These are phyloP conservation scores for Gonatopus flavifemur DNA, from an alignment of 1,140 invertebrate species.

Conservation along the genomic window DNA sequence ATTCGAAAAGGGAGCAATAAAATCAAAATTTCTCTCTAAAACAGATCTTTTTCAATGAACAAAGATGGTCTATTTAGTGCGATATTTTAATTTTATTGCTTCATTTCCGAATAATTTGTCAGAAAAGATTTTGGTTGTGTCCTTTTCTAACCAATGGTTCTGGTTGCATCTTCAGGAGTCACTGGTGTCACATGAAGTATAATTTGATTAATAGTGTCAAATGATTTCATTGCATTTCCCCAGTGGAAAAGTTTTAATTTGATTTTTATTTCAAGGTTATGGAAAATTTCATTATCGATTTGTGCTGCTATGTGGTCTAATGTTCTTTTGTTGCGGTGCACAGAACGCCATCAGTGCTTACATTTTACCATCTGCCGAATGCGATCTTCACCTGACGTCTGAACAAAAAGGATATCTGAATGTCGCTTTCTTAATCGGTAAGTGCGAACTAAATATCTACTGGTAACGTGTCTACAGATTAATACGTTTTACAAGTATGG, in stretches of 20 bases:
- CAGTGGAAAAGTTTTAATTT: too few species aligned
- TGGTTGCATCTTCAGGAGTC: too few species aligned
- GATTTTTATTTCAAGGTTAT: conserved; percentile 33
- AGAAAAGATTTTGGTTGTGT: too few species aligned
- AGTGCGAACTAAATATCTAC: too few species aligned
- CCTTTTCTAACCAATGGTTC: too few species aligned
- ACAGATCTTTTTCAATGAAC: too few species aligned
- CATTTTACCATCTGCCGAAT: conserved; percentile 59
- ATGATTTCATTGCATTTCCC: too few species aligned
- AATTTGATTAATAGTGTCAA: not conserved
- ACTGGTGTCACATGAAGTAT: not conserved
- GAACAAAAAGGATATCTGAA: conserved; percentile 62
- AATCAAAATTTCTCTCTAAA: too few species aligned
- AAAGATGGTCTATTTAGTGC: not conserved
- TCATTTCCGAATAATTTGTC: too few species aligned
- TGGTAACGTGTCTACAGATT: too few species aligned
- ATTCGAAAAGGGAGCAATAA: too few species aligned
- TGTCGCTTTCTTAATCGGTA: conserved; percentile 62
- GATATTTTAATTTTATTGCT: not conserved
- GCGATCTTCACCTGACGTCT: conserved; percentile 59
- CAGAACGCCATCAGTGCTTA: conserved; percentile 66
- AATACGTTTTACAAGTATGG: too few species aligned
- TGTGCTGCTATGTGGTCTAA: conserved; percentile 38
- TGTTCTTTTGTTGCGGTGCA: conserved; percentile 61
- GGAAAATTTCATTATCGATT: conserved; percentile 43